Conservation (phyloP, 2,888 invertebrate genomes). For the Choristoneura rosaceana region DNA sequence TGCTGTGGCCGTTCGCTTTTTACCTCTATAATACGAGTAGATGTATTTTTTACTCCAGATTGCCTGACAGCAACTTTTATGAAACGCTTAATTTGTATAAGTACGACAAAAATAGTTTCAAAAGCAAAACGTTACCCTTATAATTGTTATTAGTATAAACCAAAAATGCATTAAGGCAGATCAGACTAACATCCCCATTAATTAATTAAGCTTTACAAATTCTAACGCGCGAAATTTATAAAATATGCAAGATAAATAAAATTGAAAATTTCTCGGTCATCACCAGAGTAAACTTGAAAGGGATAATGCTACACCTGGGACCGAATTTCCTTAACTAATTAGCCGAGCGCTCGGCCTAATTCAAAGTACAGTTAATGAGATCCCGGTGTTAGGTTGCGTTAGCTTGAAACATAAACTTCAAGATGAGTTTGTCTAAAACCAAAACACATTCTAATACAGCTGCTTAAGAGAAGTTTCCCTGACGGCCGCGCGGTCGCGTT, state of each 20-base stretch:
- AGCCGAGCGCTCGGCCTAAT: constrained; percentile 30
- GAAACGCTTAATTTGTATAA: too few relatives aligned
- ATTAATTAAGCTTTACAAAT: background rate
- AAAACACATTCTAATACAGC: background rate
- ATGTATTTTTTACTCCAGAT: too few relatives aligned
- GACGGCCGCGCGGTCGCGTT: too few relatives aligned
- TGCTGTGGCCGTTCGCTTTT: too few relatives aligned
- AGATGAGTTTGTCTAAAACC: background rate
- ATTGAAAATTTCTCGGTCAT: constrained; percentile 32
- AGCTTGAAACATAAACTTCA: constrained; percentile 1
- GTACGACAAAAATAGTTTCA: too few relatives aligned
- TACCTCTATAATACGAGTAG: too few relatives aligned
- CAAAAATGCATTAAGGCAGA: background rate
- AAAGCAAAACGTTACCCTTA: too few relatives aligned
- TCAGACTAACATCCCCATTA: background rate
- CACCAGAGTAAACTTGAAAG: constrained; percentile 31
- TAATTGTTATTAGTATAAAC: background rate
- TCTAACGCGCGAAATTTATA: constrained; percentile 14
- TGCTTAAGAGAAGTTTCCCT: too few relatives aligned
- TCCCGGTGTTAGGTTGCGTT: constrained; percentile 6
- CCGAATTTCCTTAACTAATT: constrained; percentile 39
- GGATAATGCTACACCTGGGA: constrained; percentile 40
- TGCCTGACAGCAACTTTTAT: too few relatives aligned
- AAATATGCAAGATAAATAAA: constrained; percentile 35
- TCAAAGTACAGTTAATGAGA: constrained; percentile 31